A percentile compares a stretch with the other conserved stretches of the same genome.
These are phyloP conservation scores for Arge pagana DNA, from an alignment of 2,888 invertebrate species.

Conservation along the genomic window DNA sequence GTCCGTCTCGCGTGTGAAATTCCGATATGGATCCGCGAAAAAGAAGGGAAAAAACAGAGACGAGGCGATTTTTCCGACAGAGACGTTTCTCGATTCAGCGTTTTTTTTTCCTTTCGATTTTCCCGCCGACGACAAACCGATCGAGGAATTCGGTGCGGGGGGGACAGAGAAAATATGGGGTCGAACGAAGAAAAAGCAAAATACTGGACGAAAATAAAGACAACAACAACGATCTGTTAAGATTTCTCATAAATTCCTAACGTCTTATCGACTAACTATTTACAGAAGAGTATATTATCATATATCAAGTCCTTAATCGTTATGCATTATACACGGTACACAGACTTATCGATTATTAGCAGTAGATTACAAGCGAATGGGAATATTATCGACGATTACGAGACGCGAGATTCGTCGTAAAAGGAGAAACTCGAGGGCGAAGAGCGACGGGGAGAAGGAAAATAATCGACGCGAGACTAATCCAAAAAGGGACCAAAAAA, in stretches of 20 bases:
- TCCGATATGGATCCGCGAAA: too few species aligned
- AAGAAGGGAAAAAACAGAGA: too few species aligned
- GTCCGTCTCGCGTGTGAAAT: too few species aligned
- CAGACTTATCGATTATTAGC: slow-evolving; percentile 52
- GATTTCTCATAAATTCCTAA: slow-evolving; percentile 51
- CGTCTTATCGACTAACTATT: slow-evolving; percentile 52
- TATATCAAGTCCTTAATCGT: slow-evolving; percentile 54
- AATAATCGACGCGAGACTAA: slow-evolving; percentile 44
- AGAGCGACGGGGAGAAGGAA: too few species aligned
- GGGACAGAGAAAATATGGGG: neutral
- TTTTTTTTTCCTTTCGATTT: too few species aligned
- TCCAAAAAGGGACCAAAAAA: slow-evolving; percentile 39
- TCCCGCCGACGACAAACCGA: too few species aligned
- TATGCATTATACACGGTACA: slow-evolving; percentile 57
- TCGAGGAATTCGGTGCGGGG: too few species aligned
- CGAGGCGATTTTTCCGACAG: too few species aligned
- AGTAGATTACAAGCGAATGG: slow-evolving; percentile 46
- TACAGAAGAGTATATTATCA: slow-evolving; percentile 54
- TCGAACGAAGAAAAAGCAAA: neutral
- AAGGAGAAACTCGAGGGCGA: too few species aligned
- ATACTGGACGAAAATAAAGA: neutral
- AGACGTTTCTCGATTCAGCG: too few species aligned
- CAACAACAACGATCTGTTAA: neutral
- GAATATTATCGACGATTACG: too few species aligned
- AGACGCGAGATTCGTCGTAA: too few species aligned